Conservation (phyloP, 2,113 vertebrate genomes). For the Thymallus thymallus region DNA sequence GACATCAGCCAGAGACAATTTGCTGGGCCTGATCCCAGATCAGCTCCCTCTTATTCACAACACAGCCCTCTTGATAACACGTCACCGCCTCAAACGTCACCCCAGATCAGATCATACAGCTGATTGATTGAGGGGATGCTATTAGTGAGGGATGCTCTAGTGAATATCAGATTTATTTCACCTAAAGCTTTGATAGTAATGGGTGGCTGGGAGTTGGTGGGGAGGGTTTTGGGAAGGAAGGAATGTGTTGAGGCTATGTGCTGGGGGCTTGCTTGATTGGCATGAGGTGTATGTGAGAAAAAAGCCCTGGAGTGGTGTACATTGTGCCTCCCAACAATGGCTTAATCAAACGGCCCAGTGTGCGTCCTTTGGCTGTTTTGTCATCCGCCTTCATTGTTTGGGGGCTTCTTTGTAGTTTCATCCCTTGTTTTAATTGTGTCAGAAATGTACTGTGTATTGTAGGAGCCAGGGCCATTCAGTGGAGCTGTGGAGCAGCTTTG, state of each 20-base stretch:
- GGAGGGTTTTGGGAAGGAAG: neutral
- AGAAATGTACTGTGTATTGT: slow-evolving; percentile 79
- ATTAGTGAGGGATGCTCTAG: neutral
- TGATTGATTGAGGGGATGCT: neutral
- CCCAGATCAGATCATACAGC: neutral
- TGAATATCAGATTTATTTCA: neutral
- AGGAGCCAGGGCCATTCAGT: slow-evolving; percentile 69
- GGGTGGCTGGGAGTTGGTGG: neutral
- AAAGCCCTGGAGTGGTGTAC: slow-evolving; percentile 65
- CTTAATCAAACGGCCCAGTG: slow-evolving; percentile 70
- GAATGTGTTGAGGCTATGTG: slow-evolving; percentile 27
- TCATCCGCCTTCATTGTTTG: slow-evolving; percentile 73
- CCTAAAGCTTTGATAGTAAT: neutral
- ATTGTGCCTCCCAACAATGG: slow-evolving; percentile 68
- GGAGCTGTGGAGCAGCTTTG: slow-evolving; percentile 67
- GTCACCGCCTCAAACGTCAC: neutral
- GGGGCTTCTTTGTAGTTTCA: slow-evolving; percentile 69
- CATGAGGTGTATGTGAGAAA: slow-evolving; percentile 67
- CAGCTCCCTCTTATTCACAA: neutral
- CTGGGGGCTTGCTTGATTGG: slow-evolving; percentile 60
- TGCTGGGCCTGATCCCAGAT: slow-evolving; percentile 5
- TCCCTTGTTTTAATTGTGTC: slow-evolving; percentile 74
- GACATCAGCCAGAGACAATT: slow-evolving; percentile 1
- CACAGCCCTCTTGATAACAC: neutral
- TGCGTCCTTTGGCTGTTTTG: slow-evolving; percentile 74